These are phyloP conservation scores for Epinotia demarniana DNA, from an alignment of 2,888 invertebrate genomes.

Conservation along the genomic window DNA sequence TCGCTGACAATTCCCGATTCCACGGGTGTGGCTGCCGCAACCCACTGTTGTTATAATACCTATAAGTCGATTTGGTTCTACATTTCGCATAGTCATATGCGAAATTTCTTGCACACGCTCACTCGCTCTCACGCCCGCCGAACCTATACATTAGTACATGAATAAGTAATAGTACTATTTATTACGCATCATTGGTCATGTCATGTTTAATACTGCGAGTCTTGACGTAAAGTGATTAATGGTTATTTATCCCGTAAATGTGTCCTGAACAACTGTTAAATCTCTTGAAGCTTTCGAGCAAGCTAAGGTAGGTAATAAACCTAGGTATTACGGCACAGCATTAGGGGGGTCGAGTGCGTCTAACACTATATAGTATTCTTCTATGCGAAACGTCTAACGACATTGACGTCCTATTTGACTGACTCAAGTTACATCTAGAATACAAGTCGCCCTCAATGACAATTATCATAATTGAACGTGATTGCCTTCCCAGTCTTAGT, in stretches of 20 bases:
- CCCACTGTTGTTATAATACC: neutral
- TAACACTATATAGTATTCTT: neutral
- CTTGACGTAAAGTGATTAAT: no score
- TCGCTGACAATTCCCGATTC: slow-evolving; percentile 49
- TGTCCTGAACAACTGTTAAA: neutral
- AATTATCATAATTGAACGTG: slow-evolving; percentile 34
- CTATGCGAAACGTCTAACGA: neutral
- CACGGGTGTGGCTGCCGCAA: slow-evolving; percentile 53
- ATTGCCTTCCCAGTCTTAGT: slow-evolving; percentile 13
- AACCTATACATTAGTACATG: no score
- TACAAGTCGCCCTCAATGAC: slow-evolving; percentile 12
- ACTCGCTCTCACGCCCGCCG: no score
- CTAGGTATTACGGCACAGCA: no score
- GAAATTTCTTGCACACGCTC: neutral
- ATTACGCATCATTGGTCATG: no score
- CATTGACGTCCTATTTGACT: neutral
- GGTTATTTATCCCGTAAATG: neutral
- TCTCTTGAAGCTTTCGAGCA: neutral
- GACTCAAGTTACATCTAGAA: neutral
- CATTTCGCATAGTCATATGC: neutral
- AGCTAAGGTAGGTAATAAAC: no score
- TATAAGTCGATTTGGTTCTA: neutral
- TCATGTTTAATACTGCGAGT: no score
- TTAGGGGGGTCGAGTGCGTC: no score
- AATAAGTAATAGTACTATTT: no score